phyloP scores from a whole-genome alignment of 1,140 invertebrate species.

The Monochamus saltuarius region DNA sequence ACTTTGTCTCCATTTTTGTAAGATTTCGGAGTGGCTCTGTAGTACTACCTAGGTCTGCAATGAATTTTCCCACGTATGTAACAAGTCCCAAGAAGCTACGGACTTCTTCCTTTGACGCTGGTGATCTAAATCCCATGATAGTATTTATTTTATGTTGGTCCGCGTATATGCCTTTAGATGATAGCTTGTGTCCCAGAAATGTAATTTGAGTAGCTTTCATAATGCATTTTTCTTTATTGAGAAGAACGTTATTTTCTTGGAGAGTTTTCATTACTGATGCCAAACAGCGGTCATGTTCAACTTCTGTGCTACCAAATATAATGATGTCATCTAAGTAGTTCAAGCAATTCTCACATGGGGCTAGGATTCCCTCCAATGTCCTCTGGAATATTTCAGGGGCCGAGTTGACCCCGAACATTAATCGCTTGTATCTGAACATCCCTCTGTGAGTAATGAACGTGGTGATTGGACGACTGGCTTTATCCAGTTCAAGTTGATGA shows the following conservation, averaged over 20 bases:
- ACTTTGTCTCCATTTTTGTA: no score
- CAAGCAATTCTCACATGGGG: slow-evolving; percentile 15
- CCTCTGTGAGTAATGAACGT: slow-evolving; percentile 49
- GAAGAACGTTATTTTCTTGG: slow-evolving; percentile 26
- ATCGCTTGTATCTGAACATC: slow-evolving; percentile 46
- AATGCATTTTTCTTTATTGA: slow-evolving; percentile 39
- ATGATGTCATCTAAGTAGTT: slow-evolving; percentile 31
- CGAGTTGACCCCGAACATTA: slow-evolving; percentile 40
- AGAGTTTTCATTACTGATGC: slow-evolving; percentile 23
- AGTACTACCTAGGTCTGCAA: no score
- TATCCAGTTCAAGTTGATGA: slow-evolving; percentile 23
- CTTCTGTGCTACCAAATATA: slow-evolving; percentile 15
- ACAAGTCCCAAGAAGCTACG: slow-evolving; percentile 19
- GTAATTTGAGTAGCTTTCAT: slow-evolving; percentile 17
- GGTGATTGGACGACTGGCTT: slow-evolving; percentile 43
- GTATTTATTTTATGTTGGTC: slow-evolving; percentile 24
- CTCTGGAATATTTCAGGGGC: slow-evolving; percentile 27
- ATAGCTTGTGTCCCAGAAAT: slow-evolving; percentile 31
- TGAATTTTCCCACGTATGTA: no score
- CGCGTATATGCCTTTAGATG: slow-evolving; percentile 24
- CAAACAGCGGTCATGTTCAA: slow-evolving; percentile 19
- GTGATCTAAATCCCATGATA: slow-evolving; percentile 24
- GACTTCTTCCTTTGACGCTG: slow-evolving; percentile 28
- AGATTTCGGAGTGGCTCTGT: no score
- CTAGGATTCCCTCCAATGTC: slow-evolving; percentile 13